These are phyloP conservation scores for Trilocha varians DNA, from an alignment of 2,888 invertebrate genomes.

Conservation along the genomic window DNA sequence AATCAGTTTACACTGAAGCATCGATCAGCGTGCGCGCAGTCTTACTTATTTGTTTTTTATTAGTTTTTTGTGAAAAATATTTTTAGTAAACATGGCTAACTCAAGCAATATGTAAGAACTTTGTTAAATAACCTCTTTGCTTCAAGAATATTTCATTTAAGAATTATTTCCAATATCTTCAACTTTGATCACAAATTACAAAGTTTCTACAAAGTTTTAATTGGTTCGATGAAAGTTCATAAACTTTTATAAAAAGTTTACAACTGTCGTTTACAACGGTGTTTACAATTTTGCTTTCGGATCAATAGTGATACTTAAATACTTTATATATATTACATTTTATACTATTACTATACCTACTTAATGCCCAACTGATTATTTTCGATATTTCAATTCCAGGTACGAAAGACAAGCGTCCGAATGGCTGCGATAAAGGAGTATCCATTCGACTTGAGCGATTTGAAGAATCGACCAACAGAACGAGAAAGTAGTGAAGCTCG, in stretches of 20 bases:
- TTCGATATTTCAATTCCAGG: slow-evolving; percentile 34
- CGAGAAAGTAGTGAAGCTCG: slow-evolving; percentile 19
- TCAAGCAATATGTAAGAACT: background rate
- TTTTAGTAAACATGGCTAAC: background rate
- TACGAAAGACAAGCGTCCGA: slow-evolving; percentile 65
- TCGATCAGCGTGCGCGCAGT: slow-evolving; percentile 26
- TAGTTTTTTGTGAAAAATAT: background rate
- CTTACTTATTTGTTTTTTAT: background rate
- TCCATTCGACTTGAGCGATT: slow-evolving; percentile 65
- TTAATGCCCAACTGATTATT: background rate
- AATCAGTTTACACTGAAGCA: slow-evolving; percentile 31
- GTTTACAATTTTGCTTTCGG: no score
- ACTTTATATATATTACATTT: no score
- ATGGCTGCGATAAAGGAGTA: slow-evolving; percentile 71
- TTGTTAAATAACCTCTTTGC: background rate
- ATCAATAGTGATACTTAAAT: no score
- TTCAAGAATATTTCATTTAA: no score
- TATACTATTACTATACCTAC: no score
- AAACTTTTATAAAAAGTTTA: no score
- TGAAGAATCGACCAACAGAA: slow-evolving; percentile 36
- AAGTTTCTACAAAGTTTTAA: no score
- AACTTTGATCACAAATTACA: no score
- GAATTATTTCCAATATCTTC: no score
- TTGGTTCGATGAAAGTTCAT: no score
- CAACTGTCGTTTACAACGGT: no score